Conservation (phyloP, 64 coral and sea anemone species). For the Astreopora myriophthalma region DNA sequence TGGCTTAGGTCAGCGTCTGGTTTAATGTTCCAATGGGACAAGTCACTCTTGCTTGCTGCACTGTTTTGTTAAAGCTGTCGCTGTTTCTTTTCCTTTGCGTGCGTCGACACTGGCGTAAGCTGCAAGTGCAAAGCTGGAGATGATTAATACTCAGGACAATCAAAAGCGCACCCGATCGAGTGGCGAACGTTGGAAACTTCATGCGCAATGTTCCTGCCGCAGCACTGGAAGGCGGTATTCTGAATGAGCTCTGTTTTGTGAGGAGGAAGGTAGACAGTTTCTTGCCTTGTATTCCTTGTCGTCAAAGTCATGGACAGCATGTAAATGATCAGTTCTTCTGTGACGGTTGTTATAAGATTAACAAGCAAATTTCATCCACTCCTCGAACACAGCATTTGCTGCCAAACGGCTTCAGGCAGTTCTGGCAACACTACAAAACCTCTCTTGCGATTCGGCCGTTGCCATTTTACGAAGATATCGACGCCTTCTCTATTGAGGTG, state of each 20-base stretch:
- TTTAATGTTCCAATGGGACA: too few relatives aligned
- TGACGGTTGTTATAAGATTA: too few relatives aligned
- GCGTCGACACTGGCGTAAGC: not conserved
- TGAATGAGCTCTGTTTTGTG: not conserved
- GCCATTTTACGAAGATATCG: constrained; percentile 23
- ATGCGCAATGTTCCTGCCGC: not conserved
- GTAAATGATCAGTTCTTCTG: not conserved
- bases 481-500: constrained; percentile 66
- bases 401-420: constrained; percentile 29
- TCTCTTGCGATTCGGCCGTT: constrained; percentile 49
- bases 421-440: constrained; percentile 26
- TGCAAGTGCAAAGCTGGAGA: not conserved
- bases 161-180: not conserved
- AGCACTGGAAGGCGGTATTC: not conserved
- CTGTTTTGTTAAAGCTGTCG: too few relatives aligned
- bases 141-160: not conserved
- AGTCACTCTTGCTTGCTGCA: too few relatives aligned
- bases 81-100: not conserved
- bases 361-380: not conserved
- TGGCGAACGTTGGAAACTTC: not conserved
- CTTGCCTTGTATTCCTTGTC: not conserved
- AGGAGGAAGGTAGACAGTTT: not conserved
- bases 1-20: too few relatives aligned
- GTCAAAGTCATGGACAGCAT: not conserved
- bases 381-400: not conserved